Evolutionary conservation across 2,113 vertebrate species (phyloP), one percentile per base, ranked within the genome.

Genomic region (Nycticebus coucang): DNA sequence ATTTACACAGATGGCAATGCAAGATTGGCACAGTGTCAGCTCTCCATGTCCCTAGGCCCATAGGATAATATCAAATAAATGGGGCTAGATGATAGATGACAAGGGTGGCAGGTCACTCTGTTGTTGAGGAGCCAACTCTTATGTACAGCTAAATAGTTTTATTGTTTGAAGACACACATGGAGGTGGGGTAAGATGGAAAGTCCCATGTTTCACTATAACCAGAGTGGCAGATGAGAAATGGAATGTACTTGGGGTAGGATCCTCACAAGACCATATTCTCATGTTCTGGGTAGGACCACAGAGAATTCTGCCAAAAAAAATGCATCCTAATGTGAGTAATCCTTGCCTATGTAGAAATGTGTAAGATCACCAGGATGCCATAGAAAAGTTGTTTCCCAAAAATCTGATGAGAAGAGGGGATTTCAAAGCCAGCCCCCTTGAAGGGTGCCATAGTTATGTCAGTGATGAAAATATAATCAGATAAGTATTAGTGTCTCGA

Each of bases 1-100:
- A 89, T 95, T 92, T 95, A 91, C 15, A 93, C 33, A 92, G 53
- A 84, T 12, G 94, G 78, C 14, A 93, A 85, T 37, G n/a, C 9
- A 95, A 94, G 13, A 91, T 88, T 74, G 87, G 33, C 11, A 89
- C 37, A 50, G 28, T 81, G 26, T 92, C 69, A 94, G 66, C 12
- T 93, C 21, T 28, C 6, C 60, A 50, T 24, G 35, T 75, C 30
- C 50, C 24, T 91, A 68, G 75, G 78, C n/a, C 8, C 64, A 79
- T 30, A 95, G 55, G 37, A 80, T 91, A 37, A 93, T 60, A 85
- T 1, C 66, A 91, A 87, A 91, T 74, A 18, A 10, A 59, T 88
- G 7, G 18, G 59, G 7, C 50, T 37, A 94, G 72, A 77, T 87
- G 60, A 87, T 35, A 94, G 15, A 95, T 7, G 37, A 88, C 30